A percentile compares a stretch with the other conserved stretches of the same genome.
Conservation (phyloP, 2,797 vertebrate species). For the Melanotaenia nigrans region DNA sequence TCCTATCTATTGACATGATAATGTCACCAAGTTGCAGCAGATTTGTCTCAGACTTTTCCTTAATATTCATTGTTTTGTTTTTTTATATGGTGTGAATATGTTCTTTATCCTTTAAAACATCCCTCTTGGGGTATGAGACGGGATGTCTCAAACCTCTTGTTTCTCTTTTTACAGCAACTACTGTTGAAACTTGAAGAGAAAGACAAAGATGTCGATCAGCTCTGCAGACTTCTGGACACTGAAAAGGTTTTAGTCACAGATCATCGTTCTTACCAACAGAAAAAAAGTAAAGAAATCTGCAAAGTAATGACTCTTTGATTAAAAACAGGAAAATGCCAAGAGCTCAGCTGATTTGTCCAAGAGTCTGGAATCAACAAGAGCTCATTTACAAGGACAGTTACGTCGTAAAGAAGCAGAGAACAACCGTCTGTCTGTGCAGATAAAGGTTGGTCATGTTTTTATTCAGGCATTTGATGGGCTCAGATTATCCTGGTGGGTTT, state of each 20-base stretch:
- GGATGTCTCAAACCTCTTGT: neutral
- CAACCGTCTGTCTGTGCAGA: conserved; percentile 86
- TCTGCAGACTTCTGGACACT: conserved; percentile 81
- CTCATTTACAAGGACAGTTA: conserved; percentile 89
- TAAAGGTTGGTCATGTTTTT: conserved; percentile 81
- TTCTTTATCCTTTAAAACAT: neutral
- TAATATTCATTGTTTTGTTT: no score
- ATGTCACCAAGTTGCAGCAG: no score
- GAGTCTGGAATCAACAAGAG: conserved; percentile 86
- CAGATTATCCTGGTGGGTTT: no score
- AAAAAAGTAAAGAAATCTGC: no score
- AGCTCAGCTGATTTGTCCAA: conserved; percentile 85
- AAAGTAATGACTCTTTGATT: no score
- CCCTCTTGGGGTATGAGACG: neutral
- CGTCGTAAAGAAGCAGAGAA: conserved; percentile 90
- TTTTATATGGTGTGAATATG: neutral
- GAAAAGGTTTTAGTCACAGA: conserved; percentile 85
- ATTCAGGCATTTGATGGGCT: no score
- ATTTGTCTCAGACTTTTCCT: no score
- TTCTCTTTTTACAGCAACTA: conserved; percentile 81
- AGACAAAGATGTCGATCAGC: conserved; percentile 84
- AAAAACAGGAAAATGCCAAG: conserved; percentile 85
- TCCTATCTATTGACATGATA: no score
- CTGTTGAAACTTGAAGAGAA: conserved; percentile 87
- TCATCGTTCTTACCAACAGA: no score